phyloP scores from a whole-genome alignment of 2,797 vertebrate species.

The Lacerta bilineata region DNA sequence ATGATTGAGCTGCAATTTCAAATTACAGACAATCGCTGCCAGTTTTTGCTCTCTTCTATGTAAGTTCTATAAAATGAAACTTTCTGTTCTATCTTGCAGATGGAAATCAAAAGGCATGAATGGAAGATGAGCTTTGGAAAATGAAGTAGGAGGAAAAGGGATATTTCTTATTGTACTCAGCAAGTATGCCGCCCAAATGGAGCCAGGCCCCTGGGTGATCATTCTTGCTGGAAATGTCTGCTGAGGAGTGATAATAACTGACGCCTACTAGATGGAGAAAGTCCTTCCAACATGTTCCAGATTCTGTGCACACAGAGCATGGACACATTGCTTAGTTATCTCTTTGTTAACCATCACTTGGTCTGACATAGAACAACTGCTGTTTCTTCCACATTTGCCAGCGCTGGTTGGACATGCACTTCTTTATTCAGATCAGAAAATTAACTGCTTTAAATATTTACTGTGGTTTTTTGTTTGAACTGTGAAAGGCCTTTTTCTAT shows the following conservation, averaged over 20 bases:
- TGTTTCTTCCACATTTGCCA: background rate
- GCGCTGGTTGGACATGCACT: background rate
- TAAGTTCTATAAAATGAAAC: background rate
- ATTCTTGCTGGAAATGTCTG: background rate
- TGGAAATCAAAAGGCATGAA: background rate
- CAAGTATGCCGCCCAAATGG: background rate
- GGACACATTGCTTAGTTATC: background rate
- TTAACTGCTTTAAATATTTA: background rate
- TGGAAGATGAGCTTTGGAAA: background rate
- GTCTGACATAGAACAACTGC: background rate
- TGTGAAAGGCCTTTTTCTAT: background rate
- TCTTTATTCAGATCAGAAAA: background rate
- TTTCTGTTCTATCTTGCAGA: background rate
- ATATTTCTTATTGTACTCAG: background rate
- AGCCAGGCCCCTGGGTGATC: background rate
- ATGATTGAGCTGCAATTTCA: background rate
- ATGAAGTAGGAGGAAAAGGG: background rate
- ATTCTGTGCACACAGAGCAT: background rate
- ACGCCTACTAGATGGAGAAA: background rate
- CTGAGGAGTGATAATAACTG: background rate
- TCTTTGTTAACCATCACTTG: background rate
- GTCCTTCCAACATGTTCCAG: background rate
- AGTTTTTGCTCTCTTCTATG: background rate
- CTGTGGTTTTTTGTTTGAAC: background rate
- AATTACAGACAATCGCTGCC: background rate